Evolutionary conservation across 2,888 invertebrate genomes (phyloP), one percentile per base, ranked within the genome.

Genomic region (Lamproptera curius): DNA sequence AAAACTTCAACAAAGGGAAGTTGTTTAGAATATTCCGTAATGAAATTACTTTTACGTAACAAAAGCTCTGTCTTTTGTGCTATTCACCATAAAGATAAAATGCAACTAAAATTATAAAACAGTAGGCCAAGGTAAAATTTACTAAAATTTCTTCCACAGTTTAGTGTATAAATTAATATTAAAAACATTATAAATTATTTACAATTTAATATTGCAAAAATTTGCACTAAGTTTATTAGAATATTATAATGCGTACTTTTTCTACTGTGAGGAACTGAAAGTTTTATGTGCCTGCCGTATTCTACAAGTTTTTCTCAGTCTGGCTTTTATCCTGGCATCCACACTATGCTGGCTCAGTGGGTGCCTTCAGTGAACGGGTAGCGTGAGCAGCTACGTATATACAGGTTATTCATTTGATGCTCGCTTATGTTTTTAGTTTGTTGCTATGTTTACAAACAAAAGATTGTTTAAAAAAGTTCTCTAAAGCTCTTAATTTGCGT

Each of bases 331-430:
- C 94, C 95, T 0, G 89, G 90, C 15, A 70, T 91, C 0, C 93
- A 93, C 54, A 91, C 90, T 0, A 65, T 93, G 3, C 63, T 94
- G 41, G 90, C 94, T 0, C 92, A 92, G 64, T 95, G 95, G 95
- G 91, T 86, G 0, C 92, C 92, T 0, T 63, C 76, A 84, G 83
- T 0, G 93, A 93, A 65, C 80, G 91, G 90, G 89, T 0, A 80
- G 89, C 45, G 67, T 92, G n/a, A 76, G 83, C 53, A 81, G 90
- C 46, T 81, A 77, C 23, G 78, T 88, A 0, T 90, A 88, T 53
- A 86, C 79, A 54, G 85, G 85, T 6, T 5, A 6, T 20, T 20
- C 3, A 20, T 20, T 20, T n/a, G n/a, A n/a, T n/a, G n/a, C n/a
- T n/a, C n/a, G n/a, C n/a, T n/a, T n/a, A n/a, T n/a, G n/a, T n/a